These are phyloP conservation scores for Dugesia japonica DNA, from an alignment of 2,888 invertebrate species.

Conservation along the genomic window DNA sequence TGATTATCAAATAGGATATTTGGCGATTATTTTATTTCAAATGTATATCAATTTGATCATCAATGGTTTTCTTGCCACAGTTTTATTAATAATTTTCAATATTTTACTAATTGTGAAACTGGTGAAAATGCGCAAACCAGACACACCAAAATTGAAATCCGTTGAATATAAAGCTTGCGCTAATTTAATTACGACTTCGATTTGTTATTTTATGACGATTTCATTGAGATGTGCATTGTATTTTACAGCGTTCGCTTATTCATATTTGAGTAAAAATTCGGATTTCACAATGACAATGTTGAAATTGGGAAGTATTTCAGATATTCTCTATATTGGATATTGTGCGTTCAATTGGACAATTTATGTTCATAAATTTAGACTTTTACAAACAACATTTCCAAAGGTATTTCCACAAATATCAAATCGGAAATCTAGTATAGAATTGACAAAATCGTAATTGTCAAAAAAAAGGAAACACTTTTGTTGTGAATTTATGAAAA, in stretches of 20 bases:
- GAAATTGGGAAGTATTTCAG: slow-evolving; percentile 2
- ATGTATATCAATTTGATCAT: background rate
- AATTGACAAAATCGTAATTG: background rate
- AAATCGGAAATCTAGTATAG: background rate
- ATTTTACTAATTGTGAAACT: background rate
- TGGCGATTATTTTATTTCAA: background rate
- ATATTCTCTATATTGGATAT: slow-evolving; percentile 4
- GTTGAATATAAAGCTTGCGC: slow-evolving; percentile 8
- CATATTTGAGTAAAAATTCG: background rate
- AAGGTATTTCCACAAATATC: background rate
- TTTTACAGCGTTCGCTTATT: background rate
- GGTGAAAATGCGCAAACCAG: background rate
- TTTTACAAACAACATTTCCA: background rate
- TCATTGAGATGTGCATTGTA: background rate
- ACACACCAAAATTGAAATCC: background rate
- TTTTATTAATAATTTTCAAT: background rate
- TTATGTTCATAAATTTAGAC: background rate
- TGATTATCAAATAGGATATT: background rate
- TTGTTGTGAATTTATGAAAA: no score
- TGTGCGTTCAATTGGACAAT: background rate
- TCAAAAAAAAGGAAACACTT: no score
- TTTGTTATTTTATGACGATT: background rate
- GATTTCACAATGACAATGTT: background rate
- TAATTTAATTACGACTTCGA: background rate
- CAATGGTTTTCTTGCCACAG: background rate